Conservation (phyloP, 2,113 vertebrate genomes). For the Marmota flaviventris region DNA sequence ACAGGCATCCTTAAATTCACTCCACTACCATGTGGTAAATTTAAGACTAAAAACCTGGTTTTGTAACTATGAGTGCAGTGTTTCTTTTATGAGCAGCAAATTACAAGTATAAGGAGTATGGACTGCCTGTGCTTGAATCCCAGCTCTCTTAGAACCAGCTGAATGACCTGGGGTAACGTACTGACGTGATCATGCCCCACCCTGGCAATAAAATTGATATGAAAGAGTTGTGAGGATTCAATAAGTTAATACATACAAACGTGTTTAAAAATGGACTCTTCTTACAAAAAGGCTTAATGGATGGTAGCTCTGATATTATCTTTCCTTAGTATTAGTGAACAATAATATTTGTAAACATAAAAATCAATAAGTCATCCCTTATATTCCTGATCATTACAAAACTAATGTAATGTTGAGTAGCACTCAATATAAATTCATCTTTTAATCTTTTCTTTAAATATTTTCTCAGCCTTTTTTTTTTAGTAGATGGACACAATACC, state of each 20-base stretch:
- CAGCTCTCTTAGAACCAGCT: neutral
- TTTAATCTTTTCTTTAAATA: too few species aligned
- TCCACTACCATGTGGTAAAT: neutral
- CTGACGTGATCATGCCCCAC: neutral
- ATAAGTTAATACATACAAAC: neutral
- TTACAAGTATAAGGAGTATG: neutral
- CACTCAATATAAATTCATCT: too few species aligned
- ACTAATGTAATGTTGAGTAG: neutral
- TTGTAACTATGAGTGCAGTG: neutral
- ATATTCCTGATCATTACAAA: conserved; percentile 6
- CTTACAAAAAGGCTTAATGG: neutral
- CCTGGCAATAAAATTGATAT: neutral
- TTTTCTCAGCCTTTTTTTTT: too few species aligned
- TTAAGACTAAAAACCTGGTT: conserved; percentile 14
- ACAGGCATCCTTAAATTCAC: neutral
- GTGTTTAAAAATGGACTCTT: neutral
- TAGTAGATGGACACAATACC: too few species aligned
- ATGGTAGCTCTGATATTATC: neutral
- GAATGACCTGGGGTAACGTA: neutral
- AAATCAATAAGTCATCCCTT: neutral
- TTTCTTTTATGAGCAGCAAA: neutral
- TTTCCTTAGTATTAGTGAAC: neutral
- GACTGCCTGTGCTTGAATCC: neutral
- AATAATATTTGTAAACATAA: neutral
- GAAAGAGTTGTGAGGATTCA: neutral